Evolutionary conservation across 2,888 invertebrate species (phyloP), one percentile per base, ranked within the genome.

Genomic region (Sturmia bella): DNA sequence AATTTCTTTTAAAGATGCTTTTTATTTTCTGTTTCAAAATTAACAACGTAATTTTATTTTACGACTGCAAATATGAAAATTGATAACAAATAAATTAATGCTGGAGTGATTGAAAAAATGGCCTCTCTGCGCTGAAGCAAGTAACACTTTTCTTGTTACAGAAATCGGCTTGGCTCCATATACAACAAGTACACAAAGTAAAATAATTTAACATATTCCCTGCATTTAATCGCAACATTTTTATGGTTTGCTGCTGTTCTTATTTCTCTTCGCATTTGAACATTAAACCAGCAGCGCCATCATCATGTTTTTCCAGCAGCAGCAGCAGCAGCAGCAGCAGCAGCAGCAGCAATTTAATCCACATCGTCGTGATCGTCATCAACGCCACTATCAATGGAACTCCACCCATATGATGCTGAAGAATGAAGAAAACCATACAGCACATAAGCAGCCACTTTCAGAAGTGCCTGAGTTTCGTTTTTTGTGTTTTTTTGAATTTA

Each of bases 31-130:
- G n/a, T n/a, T n/a, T n/a, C n/a, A n/a, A n/a, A n/a, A n/a, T n/a
- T n/a, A n/a, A n/a, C n/a, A n/a, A n/a, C n/a, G n/a, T n/a, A n/a
- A n/a, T n/a, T n/a, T n/a, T 27, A 27, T 27, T 27, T 27, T 27
- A 3, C 27, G 32, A 32, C 9, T 39, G 41, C 57, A 59, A 75
- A 56, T 59, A 66, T 75, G 66, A 50, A 59, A 59, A 43, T 50
- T 50, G 66, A 75, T 75, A 75, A 59, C 59, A 68, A 61, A 59
- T 75, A 59, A 68, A 68, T 75, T 68, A 68, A 41, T 57, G 54
- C 61, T 68, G 41, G 50, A 59, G 48, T 19, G 5, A 0, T 21
- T 6, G 11, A 9, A 7, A 32, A 32, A 32, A 32, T 3, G 5
- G 4, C 6, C 4, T 1, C 19, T 37, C 21, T 19, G 19, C 0